These are phyloP conservation scores for Clostera curtula DNA, from an alignment of 2,888 invertebrate genomes.

Conservation along the genomic window DNA sequence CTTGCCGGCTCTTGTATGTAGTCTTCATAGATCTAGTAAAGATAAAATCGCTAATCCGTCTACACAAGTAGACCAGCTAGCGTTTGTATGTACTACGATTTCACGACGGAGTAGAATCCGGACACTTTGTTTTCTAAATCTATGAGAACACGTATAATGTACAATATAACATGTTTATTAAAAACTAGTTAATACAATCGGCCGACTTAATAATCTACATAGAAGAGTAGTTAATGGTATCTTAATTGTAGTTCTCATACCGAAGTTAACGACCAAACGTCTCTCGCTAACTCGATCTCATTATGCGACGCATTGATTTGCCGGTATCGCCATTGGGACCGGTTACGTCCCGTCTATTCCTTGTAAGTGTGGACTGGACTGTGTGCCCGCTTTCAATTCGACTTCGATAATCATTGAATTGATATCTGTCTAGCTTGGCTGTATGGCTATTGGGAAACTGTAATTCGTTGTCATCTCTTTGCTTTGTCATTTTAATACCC, in stretches of 20 bases:
- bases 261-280: constrained; percentile 37
- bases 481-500: neutral
- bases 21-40: too few relatives aligned
- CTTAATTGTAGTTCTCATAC: constrained; percentile 49
- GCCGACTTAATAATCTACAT: too few relatives aligned
- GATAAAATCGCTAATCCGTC: too few relatives aligned
- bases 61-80: too few relatives aligned
- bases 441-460: constrained; percentile 4
- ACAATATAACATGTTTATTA: too few relatives aligned
- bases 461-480: constrained; percentile 3
- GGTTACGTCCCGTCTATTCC: constrained; percentile 41
- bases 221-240: too few relatives aligned
- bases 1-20: too few relatives aligned
- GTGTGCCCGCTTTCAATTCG: constrained; percentile 40
- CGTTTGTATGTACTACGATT: too few relatives aligned
- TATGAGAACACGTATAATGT: too few relatives aligned
- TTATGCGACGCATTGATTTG: constrained; percentile 51
- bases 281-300: constrained; percentile 41
- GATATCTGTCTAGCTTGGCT: constrained; percentile 5
- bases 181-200: too few relatives aligned
- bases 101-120: too few relatives aligned
- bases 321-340: constrained; percentile 50
- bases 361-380: constrained; percentile 32
- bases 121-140: too few relatives aligned
- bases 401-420: constrained; percentile 17